Evolutionary conservation across 1,140 invertebrate species (phyloP).

Genomic region (Colletes gigas): DNA sequence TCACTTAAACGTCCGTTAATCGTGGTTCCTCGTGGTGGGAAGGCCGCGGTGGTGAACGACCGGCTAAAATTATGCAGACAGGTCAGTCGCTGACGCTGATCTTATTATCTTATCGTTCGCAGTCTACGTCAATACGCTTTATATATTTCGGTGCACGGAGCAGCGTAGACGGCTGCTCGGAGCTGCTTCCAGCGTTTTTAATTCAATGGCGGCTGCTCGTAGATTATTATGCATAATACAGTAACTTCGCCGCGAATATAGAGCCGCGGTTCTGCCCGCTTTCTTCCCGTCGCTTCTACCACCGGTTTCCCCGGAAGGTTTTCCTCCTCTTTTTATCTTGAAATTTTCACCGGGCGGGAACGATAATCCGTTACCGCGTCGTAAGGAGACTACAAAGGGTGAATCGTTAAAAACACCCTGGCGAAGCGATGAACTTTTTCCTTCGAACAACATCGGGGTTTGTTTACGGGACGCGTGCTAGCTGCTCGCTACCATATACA

Average conservation of each 20-base stretch:
- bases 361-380: constrained; percentile 35
- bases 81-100: constrained; percentile 33
- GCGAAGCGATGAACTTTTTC: constrained; percentile 16
- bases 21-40: not conserved
- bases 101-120: constrained; percentile 21
- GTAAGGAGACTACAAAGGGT: constrained; percentile 39
- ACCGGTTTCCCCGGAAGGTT: not conserved
- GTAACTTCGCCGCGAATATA: constrained; percentile 27
- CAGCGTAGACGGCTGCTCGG: not conserved
- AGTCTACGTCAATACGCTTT: constrained; percentile 14
- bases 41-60: constrained; percentile 5
- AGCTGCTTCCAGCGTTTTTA: constrained; percentile 30
- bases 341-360: constrained; percentile 24
- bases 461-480: not conserved
- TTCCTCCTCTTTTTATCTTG: constrained; percentile 18
- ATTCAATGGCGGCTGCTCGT: constrained; percentile 28
- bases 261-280: not conserved
- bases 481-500: not conserved
- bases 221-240: constrained; percentile 48
- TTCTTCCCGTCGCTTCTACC: not conserved
- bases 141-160: constrained; percentile 16
- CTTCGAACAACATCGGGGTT: not conserved
- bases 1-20: not conserved
- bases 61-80: constrained; percentile 24
- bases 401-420: constrained; percentile 39